Base-by-base conservation (phyloP, 2,797 vertebrate species). In the Dendrocincla tyrannina region DNA sequence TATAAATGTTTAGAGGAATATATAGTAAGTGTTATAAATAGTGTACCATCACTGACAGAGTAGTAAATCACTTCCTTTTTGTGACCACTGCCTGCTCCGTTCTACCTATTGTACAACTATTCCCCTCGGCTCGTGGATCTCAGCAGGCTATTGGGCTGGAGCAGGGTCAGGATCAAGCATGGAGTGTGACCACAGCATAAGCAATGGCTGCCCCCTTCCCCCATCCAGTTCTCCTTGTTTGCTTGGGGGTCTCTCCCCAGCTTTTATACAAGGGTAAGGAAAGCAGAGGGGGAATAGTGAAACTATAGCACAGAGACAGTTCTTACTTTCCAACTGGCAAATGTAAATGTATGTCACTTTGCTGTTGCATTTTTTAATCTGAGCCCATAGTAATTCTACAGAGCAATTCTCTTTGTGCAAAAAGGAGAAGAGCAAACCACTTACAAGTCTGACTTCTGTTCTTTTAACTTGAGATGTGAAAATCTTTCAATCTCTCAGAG, bases 31-130 rank as follows among this genome's bases (percentile, higher is more conserved):
- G 27, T 94, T 94, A 94, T 81, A 91, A 95, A 95, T 83, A 96
- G 46, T 35, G 69, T 44, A 67, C 44, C 74, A 89, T 80, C 88
- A 69, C 85, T 79, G 92, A 93, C 47, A 95, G 12, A 28, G 46
- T 28, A 94, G 89, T 96, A 95, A 97, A 97, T 95, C 95, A 78
- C 72, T 49, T 94, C 94, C 47, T 95, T 89, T 94, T 93, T 68
- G 86, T 86, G 89, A 67, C 90, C 77, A 62, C 42, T 77, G 89
- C 77, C 93, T 89, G 87, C 90, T 53, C 0, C 1, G 10, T 64
- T 95, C 56, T 91, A 87, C 81, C 92, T 96, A 62, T 87, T 96
- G 68, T 27, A 60, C 86, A 96, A 63, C 64, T 44, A 24, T 87
- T 96, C 77, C 91, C 60, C 42, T 74, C 0, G 46, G 89, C 67